Evolutionary conservation across 2,113 vertebrate species (phyloP), one percentile per base, ranked within the genome.

Genomic region (Eupsittula cactorum): DNA sequence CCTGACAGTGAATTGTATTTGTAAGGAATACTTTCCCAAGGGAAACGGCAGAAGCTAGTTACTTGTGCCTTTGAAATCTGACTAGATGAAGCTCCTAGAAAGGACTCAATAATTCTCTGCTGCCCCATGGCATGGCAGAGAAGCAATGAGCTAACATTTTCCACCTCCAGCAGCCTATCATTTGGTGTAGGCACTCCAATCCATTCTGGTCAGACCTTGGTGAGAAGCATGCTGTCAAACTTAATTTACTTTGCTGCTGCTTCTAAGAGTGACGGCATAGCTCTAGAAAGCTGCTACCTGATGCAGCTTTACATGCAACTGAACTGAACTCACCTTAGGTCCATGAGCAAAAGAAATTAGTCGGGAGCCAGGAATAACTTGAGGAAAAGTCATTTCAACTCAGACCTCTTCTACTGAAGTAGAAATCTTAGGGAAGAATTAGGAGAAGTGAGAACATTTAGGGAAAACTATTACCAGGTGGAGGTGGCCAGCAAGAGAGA

Each of bases 11-110:
- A 91, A 93, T 86, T 96, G 94, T 92, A 94, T 94, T 93, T 87
- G 86, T 92, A 96, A 95, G 92, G 85, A 96, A 95, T 88, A 93
- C 52, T 87, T 95, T 95, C 93, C 90, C 88, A 93, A 93, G 84
- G 89, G 93, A 95, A 97, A 91, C 6, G 1, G 88, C 68, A 90
- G 88, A 69, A 93, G 83, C 78, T 92, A 65, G 37, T 78, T 82
- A 82, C 74, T 79, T 90, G 76, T 33, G 76, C 28, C 71, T 94
- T 65, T 65, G 69, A 77, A 91, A 83, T 44, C 42, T 14, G 1
- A 90, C 42, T 80, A 78, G 79, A 93, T 9, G 10, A 93, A 84
- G 89, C 79, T 47, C 70, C 62, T 93, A 81, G 76, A 81, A 75
- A 81, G 68, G 86, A 55, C 62, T 82, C 49, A n/a, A 5, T 64